These are phyloP conservation scores for fruit fly (Drosophila melanogaster) DNA, from an alignment of 1,140 invertebrate genomes.

Conservation along the genomic window Release_6_plus_ISO1_MT NT_033777.3:19431501-19432000, in stretches of 20 bases:
- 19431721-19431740: background rate
- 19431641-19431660: no score
- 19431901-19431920: constrained; percentile 36
- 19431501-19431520: no score
- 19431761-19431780: background rate
- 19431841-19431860: constrained; percentile 2
- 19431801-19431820: background rate
- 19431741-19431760: background rate
- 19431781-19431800: background rate
- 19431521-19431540: no score
- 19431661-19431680: no score
- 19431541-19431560: no score
- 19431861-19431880: constrained; percentile 13
- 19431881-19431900: constrained; percentile 26
- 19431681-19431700: no score
- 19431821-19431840: background rate
- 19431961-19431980: background rate
- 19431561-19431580: no score
- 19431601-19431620: no score
- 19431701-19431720: background rate
- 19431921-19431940: constrained; percentile 14
- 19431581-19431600: no score
- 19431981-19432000: constrained; percentile 5
- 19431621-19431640: no score
- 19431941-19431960: constrained; percentile 9